phyloP scores from a whole-genome alignment of 2,797 vertebrate species.

The Rhincodon typus region DNA sequence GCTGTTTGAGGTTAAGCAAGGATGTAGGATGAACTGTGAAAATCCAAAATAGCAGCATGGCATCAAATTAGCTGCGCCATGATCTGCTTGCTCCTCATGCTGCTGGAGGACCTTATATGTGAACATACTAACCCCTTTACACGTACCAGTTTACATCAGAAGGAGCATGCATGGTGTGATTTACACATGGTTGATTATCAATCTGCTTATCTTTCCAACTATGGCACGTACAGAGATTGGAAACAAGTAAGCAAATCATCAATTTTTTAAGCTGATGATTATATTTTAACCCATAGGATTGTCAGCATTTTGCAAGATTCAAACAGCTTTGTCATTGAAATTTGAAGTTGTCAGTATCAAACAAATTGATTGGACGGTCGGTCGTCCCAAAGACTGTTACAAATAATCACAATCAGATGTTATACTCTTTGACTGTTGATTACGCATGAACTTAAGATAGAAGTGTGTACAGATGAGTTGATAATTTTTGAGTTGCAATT shows the following conservation, averaged over 20 bases:
- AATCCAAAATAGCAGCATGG: background rate
- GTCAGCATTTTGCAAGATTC: background rate
- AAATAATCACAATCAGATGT: background rate
- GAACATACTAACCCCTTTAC: background rate
- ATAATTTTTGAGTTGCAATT: background rate
- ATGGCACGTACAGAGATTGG: too few species aligned
- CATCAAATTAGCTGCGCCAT: background rate
- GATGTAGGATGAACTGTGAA: background rate
- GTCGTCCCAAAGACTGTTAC: background rate
- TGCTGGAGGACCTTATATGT: background rate
- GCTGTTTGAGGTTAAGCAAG: background rate
- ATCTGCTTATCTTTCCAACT: too few species aligned
- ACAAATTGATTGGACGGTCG: background rate
- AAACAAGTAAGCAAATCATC: too few species aligned
- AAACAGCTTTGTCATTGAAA: background rate
- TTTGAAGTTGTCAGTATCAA: background rate
- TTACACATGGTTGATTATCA: too few species aligned
- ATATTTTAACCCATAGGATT: background rate
- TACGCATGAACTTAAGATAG: background rate
- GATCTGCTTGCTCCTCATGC: background rate
- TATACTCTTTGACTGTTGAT: background rate
- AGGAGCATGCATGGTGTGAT: too few species aligned
- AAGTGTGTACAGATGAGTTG: background rate
- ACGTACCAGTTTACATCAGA: background rate
- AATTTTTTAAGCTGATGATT: background rate